Evolutionary conservation across 2,797 vertebrate genomes (phyloP).

Genomic region (Brotula barbata): DNA sequence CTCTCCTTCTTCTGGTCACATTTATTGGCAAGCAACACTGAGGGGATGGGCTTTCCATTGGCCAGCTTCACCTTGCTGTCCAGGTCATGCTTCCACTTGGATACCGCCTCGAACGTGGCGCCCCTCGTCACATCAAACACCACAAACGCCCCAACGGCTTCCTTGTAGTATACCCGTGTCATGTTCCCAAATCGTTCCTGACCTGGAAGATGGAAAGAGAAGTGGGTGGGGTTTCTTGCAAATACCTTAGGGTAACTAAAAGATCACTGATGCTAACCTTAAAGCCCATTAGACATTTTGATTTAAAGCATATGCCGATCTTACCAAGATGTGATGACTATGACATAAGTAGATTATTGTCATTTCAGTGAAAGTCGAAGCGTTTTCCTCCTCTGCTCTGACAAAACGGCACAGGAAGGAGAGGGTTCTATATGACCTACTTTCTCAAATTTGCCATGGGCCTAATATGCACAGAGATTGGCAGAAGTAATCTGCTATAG

Average conservation of each 20-base stretch:
- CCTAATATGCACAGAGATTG: constrained; percentile 41
- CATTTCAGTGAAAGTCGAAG: neutral
- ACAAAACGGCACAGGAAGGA: constrained; percentile 14
- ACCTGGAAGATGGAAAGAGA: constrained; percentile 74
- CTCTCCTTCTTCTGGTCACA: constrained; percentile 93
- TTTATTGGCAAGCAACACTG: constrained; percentile 96
- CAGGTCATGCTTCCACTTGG: constrained; percentile 97
- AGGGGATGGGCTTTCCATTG: constrained; percentile 90
- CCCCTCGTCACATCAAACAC: constrained; percentile 95
- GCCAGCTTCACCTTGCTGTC: constrained; percentile 97
- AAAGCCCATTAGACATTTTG: too few species aligned
- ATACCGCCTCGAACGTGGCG: constrained; percentile 95
- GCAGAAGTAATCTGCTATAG: constrained; percentile 49
- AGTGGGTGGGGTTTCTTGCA: too few species aligned
- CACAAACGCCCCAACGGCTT: constrained; percentile 95
- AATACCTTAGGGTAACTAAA: neutral
- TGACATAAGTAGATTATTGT: neutral
- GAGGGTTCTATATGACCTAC: constrained; percentile 36
- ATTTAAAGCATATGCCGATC: too few species aligned
- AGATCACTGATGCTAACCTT: neutral
- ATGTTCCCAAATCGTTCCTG: constrained; percentile 99
- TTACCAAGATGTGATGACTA: neutral
- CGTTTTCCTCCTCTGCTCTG: constrained; percentile 3
- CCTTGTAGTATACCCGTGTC: constrained; percentile 98
- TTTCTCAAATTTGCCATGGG: constrained; percentile 45